phyloP scores from a whole-genome alignment of 2,888 invertebrate genomes.

The Acleris cristana region DNA sequence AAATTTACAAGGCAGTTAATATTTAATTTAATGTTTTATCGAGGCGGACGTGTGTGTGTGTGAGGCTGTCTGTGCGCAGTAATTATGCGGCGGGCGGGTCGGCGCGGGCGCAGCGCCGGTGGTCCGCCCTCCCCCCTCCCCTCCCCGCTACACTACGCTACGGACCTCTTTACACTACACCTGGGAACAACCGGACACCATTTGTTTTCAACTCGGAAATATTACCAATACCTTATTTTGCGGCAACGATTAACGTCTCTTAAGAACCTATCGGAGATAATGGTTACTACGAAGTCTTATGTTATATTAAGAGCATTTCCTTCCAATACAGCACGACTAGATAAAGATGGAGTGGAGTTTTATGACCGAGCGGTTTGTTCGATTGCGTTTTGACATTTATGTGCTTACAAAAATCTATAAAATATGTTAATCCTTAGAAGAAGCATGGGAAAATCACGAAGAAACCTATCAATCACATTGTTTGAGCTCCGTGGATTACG shows the following conservation, averaged over 20 bases:
- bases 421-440: conserved; percentile 15
- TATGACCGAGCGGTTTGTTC: background rate
- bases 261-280: conserved; percentile 1
- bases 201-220: conserved; percentile 56
- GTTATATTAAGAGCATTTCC: background rate
- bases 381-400: conserved; percentile 2
- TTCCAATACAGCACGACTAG: conserved; percentile 2
- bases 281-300: background rate
- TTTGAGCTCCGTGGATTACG: conserved; percentile 26
- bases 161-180: conserved; percentile 66
- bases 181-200: conserved; percentile 72
- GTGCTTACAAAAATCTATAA: background rate
- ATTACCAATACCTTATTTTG: conserved; percentile 43
- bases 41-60: conserved; percentile 60
- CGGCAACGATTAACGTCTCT: conserved; percentile 31
- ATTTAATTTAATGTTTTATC: conserved; percentile 78
- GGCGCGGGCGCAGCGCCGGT: conserved; percentile 79
- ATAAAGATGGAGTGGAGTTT: background rate
- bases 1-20: conserved; percentile 80
- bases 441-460: conserved; percentile 21
- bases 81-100: conserved; percentile 78
- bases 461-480: conserved; percentile 32
- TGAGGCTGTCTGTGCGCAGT: conserved; percentile 74
- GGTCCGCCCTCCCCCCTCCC: conserved; percentile 64
- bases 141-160: conserved; percentile 45